Evolutionary conservation across 1,140 invertebrate genomes (phyloP).

Genomic region (Procambarus clarkii): DNA sequence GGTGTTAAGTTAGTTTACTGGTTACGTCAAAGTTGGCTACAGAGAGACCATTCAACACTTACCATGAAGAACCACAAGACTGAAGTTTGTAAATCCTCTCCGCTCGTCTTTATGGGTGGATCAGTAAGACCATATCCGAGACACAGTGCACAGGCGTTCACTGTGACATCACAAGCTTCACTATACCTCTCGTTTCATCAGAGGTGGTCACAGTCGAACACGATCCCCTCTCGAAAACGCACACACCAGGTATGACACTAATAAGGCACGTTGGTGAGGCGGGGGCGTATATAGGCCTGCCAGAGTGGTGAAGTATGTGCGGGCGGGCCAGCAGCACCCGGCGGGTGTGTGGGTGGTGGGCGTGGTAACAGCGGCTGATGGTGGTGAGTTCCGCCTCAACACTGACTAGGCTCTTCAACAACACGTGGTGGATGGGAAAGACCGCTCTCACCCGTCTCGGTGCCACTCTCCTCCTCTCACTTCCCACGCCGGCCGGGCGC

Average conservation of each 20-base stretch:
- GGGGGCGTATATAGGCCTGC: neutral
- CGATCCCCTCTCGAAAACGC: neutral
- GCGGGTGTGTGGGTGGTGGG: neutral
- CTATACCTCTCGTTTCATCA: neutral
- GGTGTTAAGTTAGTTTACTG: too few relatives aligned
- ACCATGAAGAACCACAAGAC: neutral
- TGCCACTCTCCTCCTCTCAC: constrained; percentile 41
- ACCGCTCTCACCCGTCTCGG: constrained; percentile 20
- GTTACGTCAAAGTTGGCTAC: too few relatives aligned
- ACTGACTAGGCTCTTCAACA: neutral
- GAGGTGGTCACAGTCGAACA: neutral
- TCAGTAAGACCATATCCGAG: neutral
- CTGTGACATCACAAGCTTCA: neutral
- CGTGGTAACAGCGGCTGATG: neutral
- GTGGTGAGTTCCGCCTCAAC: neutral
- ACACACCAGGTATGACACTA: neutral
- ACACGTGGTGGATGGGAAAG: constrained; percentile 17
- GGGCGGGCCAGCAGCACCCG: neutral
- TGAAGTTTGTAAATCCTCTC: neutral
- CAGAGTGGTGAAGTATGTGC: neutral
- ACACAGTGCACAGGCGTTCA: neutral
- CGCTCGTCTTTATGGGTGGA: neutral
- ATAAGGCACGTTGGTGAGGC: neutral
- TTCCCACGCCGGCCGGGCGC: constrained; percentile 35
- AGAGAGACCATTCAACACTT: neutral